Evolutionary conservation across 2,888 invertebrate genomes (phyloP), one percentile per base, ranked within the genome.

Genomic region (Calephelis perditalis): DNA sequence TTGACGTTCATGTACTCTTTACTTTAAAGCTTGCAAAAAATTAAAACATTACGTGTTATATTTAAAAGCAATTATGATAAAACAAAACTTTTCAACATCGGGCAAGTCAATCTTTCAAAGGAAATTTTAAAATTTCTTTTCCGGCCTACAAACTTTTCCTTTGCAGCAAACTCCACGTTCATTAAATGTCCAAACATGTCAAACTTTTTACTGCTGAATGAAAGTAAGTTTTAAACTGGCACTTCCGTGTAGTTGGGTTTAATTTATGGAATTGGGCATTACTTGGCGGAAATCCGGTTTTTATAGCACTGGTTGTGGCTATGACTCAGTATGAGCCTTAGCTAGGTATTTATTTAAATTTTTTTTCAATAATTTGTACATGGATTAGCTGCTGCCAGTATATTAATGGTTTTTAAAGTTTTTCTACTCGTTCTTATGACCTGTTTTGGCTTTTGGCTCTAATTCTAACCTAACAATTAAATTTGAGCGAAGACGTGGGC

Each of bases 151-250:
- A 54, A 54, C 54, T 54, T 54, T 54, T 54, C 54, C 54, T 11
- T 52, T 54, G 54, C 54, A 36, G 54, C 35, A 54, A 54, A 36
- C 54, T 52, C 35, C n/a, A 54, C 54, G 54, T 54, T 54, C 54
- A 54, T 54, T 54, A 54, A 54, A 54, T 54, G 54, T 54, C 54
- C 54, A 54, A 54, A 54, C 54, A 54, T 54, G 54, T 54, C 54
- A 54, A 54, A 54, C 54, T 54, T 54, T 54, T 54, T 54, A 54
- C 54, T 36, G 36, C 54, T 36, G n/a, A 54, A 54, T 54, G 36
- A 36, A 54, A 52, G 52, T 52, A 52, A 52, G 52, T 52, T 52
- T 52, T 52, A 52, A 52, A 52, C 52, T 52, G 52, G 11, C 52
- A 52, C 52, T 52, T 35, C 26, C 52, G 52, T 52, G 52, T 52